These are phyloP conservation scores for Cetoscarus ocellatus DNA, from an alignment of 2,797 vertebrate genomes.

Conservation along the genomic window DNA sequence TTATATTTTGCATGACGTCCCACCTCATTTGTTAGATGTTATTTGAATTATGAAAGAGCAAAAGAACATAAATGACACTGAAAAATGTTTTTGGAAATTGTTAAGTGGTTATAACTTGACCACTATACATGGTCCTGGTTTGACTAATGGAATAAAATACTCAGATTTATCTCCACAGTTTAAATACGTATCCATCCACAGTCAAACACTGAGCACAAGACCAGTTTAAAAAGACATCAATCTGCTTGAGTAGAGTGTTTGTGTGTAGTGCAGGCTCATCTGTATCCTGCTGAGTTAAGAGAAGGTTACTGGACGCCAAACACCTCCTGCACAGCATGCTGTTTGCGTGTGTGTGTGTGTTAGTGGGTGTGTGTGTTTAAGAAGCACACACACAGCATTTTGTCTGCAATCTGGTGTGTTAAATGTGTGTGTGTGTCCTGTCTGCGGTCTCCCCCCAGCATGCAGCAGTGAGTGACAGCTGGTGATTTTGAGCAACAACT, in stretches of 20 bases:
- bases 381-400: constrained; percentile 12
- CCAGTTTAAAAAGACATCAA: constrained; percentile 33
- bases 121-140: background rate
- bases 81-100: background rate
- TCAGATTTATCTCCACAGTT: background rate
- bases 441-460: constrained; percentile 57
- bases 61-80: background rate
- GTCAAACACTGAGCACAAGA: constrained; percentile 16
- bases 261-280: constrained; percentile 29
- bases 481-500: constrained; percentile 73
- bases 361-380: constrained; percentile 16
- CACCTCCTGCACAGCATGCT: constrained; percentile 54
- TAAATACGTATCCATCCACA: background rate
- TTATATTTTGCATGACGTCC: too few species aligned
- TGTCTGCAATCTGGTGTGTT: constrained; percentile 18
- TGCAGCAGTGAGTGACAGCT: constrained; percentile 69
- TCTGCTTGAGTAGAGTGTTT: constrained; percentile 39
- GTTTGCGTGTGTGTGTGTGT: constrained; percentile 21
- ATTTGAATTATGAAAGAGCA: too few species aligned
- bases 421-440: constrained; percentile 39
- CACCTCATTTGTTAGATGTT: too few species aligned
- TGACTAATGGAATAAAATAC: background rate
- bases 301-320: constrained; percentile 60
- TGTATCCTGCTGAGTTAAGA: constrained; percentile 71
- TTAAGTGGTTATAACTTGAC: background rate